Evolutionary conservation across 92 coral and sea anemone genomes (phyloP), one percentile per base, ranked within the genome.

Genomic region (Siderastrea siderea): DNA sequence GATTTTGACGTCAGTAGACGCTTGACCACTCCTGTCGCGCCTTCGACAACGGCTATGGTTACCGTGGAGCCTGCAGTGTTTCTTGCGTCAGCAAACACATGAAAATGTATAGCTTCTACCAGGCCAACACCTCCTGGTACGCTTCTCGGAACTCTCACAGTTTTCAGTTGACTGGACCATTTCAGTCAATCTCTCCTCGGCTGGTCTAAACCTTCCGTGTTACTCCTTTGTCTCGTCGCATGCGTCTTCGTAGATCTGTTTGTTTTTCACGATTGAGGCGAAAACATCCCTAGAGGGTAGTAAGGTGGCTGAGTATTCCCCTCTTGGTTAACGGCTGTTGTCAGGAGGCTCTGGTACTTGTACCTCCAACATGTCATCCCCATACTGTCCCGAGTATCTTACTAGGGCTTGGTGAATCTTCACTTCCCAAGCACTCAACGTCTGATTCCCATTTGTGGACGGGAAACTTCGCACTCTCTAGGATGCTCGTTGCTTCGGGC

Each of bases 61-160:
- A 82, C 93, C 6, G 95, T 63, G 6, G 88, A 92, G 58, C 92
- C 90, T n/a, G 93, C 92, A 6, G 77, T 19, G 13, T 86, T 93
- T 62, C 96, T 93, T 9, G 96, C 92, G 62, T 90, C 96, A 26
- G 94, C 96, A 67, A 93, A 90, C 68, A 85, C 71, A 54, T 90
- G 94, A 13, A 90, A 65, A 5, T 93, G 92, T 8, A 92, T 82
- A 1, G 65, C 86, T 53, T 81, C 65, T 46, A 87, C 65, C 60
- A 77, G 43, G 5, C 69, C 66, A 10, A 55, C 53, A 16, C 17
- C 87, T 64, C 78, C 66, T 4, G 73, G 63, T 45, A 90, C 71
- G 52, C 83, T 71, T 64, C 91, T 89, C 3, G 91, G 95, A 43
- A 90, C 61, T 51, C 63, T 55, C 43, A 87, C 96, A 70, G 87